A percentile compares a stretch with the other conserved stretches of the same genome.
phyloP scores from a whole-genome alignment of 1,140 invertebrate genomes.

The Mamestra configurata region DNA sequence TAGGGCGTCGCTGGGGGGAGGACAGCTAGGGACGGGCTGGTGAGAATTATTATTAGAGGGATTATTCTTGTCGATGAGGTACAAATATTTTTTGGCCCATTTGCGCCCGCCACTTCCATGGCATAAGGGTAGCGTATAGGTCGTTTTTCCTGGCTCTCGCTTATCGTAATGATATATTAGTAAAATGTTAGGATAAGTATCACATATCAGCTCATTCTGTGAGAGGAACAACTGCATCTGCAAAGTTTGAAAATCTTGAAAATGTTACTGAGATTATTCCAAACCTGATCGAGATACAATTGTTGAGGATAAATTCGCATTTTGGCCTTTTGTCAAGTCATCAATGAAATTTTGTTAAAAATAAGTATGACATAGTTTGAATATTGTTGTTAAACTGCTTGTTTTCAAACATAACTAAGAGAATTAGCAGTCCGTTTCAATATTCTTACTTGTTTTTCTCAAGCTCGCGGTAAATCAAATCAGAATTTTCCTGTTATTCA shows the following conservation, averaged over 20 bases:
- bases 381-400: background rate
- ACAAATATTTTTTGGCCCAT: no score
- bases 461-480: background rate
- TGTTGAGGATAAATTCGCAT: background rate
- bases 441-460: background rate
- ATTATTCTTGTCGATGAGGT: no score
- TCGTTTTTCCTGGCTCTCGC: no score
- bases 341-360: background rate
- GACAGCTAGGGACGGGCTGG: no score
- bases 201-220: no score
- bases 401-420: background rate
- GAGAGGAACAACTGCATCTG: background rate
- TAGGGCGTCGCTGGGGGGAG: no score
- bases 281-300: background rate
- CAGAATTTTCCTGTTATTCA: constrained; percentile 21
- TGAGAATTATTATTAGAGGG: no score
- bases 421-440: background rate
- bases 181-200: no score
- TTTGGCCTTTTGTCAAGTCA: constrained; percentile 24
- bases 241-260: background rate
- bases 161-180: no score
- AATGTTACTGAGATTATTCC: background rate
- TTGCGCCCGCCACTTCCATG: no score
- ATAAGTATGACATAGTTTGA: background rate
- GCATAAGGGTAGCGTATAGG: no score